A percentile compares a stretch with the other conserved stretches of the same genome.
Conservation (phyloP, 2,888 invertebrate species). For the Candidula unifasciata region DNA sequence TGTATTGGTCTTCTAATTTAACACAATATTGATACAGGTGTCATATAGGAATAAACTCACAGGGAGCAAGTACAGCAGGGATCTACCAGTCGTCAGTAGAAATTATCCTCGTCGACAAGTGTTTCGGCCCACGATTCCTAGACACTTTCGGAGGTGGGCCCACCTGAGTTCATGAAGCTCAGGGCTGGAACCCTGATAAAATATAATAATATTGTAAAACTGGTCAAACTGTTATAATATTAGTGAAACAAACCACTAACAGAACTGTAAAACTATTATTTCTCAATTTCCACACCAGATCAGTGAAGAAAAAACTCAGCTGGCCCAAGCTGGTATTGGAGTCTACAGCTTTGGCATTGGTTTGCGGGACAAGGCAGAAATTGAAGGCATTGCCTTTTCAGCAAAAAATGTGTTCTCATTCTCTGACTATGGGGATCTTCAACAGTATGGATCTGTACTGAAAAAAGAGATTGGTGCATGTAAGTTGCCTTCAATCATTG, state of each 20-base stretch:
- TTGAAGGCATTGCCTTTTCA: constrained; percentile 61
- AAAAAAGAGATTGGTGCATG: constrained; percentile 54
- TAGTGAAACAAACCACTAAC: not conserved
- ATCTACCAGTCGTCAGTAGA: too few species aligned
- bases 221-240: not conserved
- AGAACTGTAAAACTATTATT: not conserved
- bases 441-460: constrained; percentile 51
- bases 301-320: not conserved
- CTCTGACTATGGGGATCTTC: constrained; percentile 59
- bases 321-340: constrained; percentile 56
- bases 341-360: constrained; percentile 66
- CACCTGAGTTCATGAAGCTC: too few species aligned
- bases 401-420: constrained; percentile 64
- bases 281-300: constrained; percentile 25
- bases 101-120: too few species aligned
- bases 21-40: too few species aligned
- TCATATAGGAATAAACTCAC: too few species aligned
- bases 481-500: constrained; percentile 46
- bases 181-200: too few species aligned
- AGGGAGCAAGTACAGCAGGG: too few species aligned
- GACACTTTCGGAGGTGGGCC: too few species aligned
- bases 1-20: too few species aligned
- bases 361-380: constrained; percentile 61
- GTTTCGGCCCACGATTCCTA: too few species aligned
- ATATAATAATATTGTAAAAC: not conserved